Conservation (phyloP, 2,888 invertebrate genomes). For the Lysandra bellargus region DNA sequence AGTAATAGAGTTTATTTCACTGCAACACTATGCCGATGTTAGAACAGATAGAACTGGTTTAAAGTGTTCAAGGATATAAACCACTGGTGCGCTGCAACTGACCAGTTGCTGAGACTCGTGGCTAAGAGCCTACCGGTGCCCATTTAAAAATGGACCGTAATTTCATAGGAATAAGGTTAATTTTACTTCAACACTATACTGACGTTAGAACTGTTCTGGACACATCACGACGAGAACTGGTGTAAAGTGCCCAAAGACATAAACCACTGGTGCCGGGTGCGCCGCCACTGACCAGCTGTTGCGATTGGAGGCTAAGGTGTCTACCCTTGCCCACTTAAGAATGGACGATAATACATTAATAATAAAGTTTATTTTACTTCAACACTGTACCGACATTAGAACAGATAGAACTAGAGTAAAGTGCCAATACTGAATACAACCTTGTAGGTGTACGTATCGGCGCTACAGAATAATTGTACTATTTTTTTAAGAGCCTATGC, state of each 20-base stretch:
- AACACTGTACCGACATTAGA: too few species aligned
- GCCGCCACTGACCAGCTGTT: slow-evolving; percentile 93
- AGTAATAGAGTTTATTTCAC: neutral
- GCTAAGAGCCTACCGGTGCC: slow-evolving; percentile 92
- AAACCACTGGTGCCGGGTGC: slow-evolving; percentile 96
- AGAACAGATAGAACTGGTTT: slow-evolving; percentile 92
- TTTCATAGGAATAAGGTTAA: neutral
- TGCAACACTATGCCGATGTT: too few species aligned
- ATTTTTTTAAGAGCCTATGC: too few species aligned
- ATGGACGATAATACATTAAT: neutral
- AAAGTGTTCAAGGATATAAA: slow-evolving; percentile 93
- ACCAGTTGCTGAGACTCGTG: slow-evolving; percentile 90
- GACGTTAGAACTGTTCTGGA: too few species aligned
- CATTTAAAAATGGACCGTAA: slow-evolving; percentile 71
- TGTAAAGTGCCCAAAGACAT: slow-evolving; percentile 96
- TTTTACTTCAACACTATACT: too few species aligned
- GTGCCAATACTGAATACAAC: too few species aligned
- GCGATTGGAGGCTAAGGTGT: slow-evolving; percentile 88
- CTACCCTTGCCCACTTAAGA: slow-evolving; percentile 89
- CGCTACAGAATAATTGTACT: too few species aligned
- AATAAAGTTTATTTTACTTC: too few species aligned
- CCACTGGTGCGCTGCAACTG: slow-evolving; percentile 95
- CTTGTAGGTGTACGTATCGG: too few species aligned
- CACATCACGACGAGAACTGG: slow-evolving; percentile 94
- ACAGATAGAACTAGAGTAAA: too few species aligned